Conservation (phyloP, 2,797 vertebrate species). For the Gastrophryne carolinensis region DNA sequence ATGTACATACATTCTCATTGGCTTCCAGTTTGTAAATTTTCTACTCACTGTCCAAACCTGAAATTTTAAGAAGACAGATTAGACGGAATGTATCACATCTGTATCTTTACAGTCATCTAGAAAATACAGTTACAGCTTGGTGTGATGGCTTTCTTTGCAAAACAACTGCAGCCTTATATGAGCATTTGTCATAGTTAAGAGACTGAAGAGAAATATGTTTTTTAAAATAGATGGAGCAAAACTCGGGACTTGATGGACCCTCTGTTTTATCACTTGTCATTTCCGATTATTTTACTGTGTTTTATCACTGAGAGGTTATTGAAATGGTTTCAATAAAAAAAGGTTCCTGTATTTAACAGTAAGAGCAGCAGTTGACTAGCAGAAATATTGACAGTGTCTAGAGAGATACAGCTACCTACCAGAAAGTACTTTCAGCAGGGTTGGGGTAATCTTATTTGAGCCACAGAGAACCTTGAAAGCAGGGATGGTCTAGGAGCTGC, state of each 20-base stretch:
- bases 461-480: too few relatives aligned
- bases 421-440: too few relatives aligned
- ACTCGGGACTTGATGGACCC: background rate
- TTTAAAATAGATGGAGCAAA: background rate
- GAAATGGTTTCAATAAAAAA: too few relatives aligned
- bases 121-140: background rate
- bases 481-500: too few relatives aligned
- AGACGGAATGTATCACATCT: background rate
- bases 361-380: too few relatives aligned
- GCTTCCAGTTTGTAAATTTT: background rate
- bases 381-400: too few relatives aligned
- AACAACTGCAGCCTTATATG: background rate
- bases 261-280: background rate
- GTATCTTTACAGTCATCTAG: background rate
- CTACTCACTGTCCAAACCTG: background rate
- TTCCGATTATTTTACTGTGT: background rate
- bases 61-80: conserved; percentile 20
- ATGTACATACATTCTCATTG: background rate
- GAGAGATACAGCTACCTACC: too few relatives aligned
- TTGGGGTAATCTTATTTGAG: too few relatives aligned
- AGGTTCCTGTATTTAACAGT: too few relatives aligned
- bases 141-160: background rate
- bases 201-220: background rate
- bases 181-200: background rate
- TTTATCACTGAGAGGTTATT: too few relatives aligned